A percentile compares a stretch with the other conserved stretches of the same genome.
phyloP scores from a whole-genome alignment of 1,140 invertebrate genomes.

The Ceratina australensis region DNA sequence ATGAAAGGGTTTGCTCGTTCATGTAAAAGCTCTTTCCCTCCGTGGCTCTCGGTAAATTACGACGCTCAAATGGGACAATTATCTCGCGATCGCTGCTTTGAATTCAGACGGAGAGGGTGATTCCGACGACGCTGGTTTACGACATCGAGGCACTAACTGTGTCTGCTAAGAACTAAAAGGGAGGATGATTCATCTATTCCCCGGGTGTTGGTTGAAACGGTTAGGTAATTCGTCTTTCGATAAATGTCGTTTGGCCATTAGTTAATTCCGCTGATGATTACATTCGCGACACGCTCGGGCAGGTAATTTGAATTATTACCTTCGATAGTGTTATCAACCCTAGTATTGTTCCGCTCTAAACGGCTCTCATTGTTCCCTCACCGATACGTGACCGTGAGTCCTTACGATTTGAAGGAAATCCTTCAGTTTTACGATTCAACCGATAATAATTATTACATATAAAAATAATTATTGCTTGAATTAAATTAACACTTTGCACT shows the following conservation, averaged over 20 bases:
- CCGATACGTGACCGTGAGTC: background rate
- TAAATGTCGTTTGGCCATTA: too few species aligned
- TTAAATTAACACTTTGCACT: too few species aligned
- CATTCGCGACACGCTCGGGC: too few species aligned
- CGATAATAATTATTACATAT: too few species aligned
- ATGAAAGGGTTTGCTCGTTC: background rate
- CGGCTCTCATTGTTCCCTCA: too few species aligned
- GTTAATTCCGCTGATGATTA: background rate
- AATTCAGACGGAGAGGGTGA: constrained; percentile 15
- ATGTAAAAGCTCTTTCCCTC: too few species aligned
- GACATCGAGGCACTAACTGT: background rate
- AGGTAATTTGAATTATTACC: background rate
- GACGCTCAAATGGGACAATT: constrained; percentile 10
- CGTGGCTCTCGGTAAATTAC: background rate
- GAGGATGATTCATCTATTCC: background rate
- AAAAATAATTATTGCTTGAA: too few species aligned
- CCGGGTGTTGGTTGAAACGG: background rate
- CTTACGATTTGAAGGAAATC: background rate
- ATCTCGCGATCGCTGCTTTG: constrained; percentile 11
- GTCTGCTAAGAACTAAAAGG: background rate
- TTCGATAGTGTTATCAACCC: background rate
- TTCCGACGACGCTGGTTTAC: constrained; percentile 6
- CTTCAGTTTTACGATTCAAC: background rate
- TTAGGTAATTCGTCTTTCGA: too few species aligned
- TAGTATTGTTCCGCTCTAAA: background rate